Evolutionary conservation across 2,797 vertebrate genomes (phyloP), one percentile per base, ranked within the genome.

Genomic region (Tangara arthus): DNA sequence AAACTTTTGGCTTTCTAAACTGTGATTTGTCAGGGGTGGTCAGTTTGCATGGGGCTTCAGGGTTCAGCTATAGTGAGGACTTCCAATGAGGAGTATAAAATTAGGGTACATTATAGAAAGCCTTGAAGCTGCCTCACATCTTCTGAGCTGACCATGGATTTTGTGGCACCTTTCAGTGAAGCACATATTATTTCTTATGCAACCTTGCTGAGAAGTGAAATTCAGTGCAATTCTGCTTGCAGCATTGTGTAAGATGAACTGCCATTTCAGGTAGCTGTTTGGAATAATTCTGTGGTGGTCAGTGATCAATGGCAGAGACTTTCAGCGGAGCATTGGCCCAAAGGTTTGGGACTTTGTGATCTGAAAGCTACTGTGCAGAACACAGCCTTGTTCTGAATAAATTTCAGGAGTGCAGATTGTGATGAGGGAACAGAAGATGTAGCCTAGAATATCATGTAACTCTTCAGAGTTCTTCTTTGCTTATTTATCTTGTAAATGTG

Each of bases 1-100:
- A 37, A 80, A 87, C 9, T 93, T 87, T 27, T 72, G 56, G 30
- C 50, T 70, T 32, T 80, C 18, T 47, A 70, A 66, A 56, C 23
- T 41, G 14, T 66, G 27, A 34, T 65, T 80, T 87, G 21, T 72
- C 44, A 35, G 13, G 46, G 14, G 14, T 53, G 61, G 70, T 60
- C 68, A 52, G 28, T 89, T 91, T 79, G 49, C 61, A 41, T 30
- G 53, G 32, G 41, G 12, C 30, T 65, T 75, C 42, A 17, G 22
- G 9, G 20, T 57, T 82, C 30, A 59, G 20, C 14, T 77, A 2
- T 27, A 82, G 34, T 0, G 0, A 65, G 35, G n/a, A 47, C 2
- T 87, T 91, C 32, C 37, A 53, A 5, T 18, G 37, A 79, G 16
- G 19, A 37, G 3, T 42, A 14, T 59, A 77, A 89, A 80, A 41